Base-by-base conservation (phyloP, 1,140 invertebrate species). In the Pogonus chalceus region DNA sequence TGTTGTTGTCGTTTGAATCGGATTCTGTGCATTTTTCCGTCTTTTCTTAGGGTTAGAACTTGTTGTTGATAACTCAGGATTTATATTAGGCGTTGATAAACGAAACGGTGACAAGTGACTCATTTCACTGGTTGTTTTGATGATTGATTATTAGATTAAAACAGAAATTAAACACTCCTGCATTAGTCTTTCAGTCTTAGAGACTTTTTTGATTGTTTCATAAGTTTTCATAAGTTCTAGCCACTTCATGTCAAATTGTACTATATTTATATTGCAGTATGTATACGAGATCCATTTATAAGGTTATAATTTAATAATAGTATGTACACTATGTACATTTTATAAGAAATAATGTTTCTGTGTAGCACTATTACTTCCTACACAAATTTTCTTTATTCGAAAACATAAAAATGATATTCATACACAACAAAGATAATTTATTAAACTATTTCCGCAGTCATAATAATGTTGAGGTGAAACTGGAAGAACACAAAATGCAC, bases 41-140 rank as follows among this genome's bases (percentile, higher is more conserved):
- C 81, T 65, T 66, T 83, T 83, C 64, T 83, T 83, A 31, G 81
- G 79, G 69, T 82, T 83, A 60, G 80, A 77, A 57, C 80, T 80
- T 59, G 80, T 79, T 64, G 80, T 78, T 52, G 79, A 75, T 57
- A 79, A 76, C 56, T 74, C 74, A 21, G 71, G 54, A 46, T 78
- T 79, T 53, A 81, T 65, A 52, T 79, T 80, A 55, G 78, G 77
- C 62, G 80, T 80, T 63, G 80, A 79, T 66, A 83, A 71, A 69
- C 81, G 75, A 70, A 82, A 83, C 60, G 80, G 79, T 61, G 80
- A 76, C 79, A 83, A 80, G 66, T 83, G 80, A 78, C 79, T 81
- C 80, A 83, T 83, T 54, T 65, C 60, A 61, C 37, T 43, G 18
- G 18, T 43, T 18, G 18, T 10, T 10, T 43, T 10, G 18, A 12